These are phyloP conservation scores for Amphiprion clarkii DNA, from an alignment of 2,797 vertebrate genomes.

Conservation along the genomic window DNA sequence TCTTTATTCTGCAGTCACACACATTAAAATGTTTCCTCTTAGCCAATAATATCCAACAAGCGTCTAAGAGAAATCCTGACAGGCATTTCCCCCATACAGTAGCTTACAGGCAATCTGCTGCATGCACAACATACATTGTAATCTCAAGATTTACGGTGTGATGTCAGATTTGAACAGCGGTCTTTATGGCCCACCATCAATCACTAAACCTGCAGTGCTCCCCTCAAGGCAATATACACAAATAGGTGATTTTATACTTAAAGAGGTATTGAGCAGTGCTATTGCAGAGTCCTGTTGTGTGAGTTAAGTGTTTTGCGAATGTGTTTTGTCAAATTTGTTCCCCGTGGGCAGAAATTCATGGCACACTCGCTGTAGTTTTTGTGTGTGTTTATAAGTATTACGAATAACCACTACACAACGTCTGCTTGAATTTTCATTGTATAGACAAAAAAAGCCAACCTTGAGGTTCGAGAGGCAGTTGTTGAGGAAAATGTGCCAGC, in stretches of 20 bases:
- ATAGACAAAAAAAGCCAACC: slow-evolving; percentile 78
- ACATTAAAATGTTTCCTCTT: slow-evolving; percentile 7
- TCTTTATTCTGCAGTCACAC: slow-evolving; percentile 91
- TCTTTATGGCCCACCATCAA: slow-evolving; percentile 10
- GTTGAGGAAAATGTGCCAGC: slow-evolving; percentile 99
- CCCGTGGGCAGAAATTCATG: slow-evolving; percentile 2
- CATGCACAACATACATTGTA: neutral
- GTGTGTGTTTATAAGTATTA: neutral
- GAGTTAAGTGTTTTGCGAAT: slow-evolving; percentile 3
- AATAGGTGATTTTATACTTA: slow-evolving; percentile 3
- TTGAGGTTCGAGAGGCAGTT: slow-evolving; percentile 99
- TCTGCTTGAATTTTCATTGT: slow-evolving; percentile 6
- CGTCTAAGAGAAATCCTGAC: neutral
- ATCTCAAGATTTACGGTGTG: neutral
- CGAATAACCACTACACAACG: neutral
- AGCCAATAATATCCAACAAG: neutral
- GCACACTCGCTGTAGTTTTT: neutral
- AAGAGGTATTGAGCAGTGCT: neutral
- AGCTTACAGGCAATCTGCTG: slow-evolving; percentile 2
- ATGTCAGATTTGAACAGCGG: neutral
- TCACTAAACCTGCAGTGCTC: slow-evolving; percentile 26
- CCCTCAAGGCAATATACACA: slow-evolving; percentile 28
- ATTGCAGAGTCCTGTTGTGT: neutral
- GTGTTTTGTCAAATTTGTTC: slow-evolving; percentile 2
- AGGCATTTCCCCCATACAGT: slow-evolving; percentile 21